These are phyloP conservation scores for Thereuonema tuberculata DNA, from an alignment of 1,140 invertebrate species.

Conservation along the genomic window DNA sequence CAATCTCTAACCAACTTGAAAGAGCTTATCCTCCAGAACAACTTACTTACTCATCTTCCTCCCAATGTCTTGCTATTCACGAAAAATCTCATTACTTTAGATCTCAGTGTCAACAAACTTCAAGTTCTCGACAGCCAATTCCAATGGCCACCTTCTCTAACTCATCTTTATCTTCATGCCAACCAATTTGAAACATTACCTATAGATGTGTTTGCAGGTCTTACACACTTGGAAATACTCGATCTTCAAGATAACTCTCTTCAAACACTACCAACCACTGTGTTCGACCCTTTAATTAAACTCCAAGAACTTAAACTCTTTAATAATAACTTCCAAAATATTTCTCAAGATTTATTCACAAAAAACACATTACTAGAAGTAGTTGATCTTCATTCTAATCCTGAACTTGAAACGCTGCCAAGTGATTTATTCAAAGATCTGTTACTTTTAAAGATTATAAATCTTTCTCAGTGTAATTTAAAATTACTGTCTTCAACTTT, in stretches of 20 bases:
- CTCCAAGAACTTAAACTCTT: constrained; percentile 7
- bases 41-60: not conserved
- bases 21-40: not conserved
- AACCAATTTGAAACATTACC: not conserved
- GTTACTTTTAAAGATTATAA: not conserved
- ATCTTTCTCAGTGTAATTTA: constrained; percentile 11
- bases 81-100: not conserved
- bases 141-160: not conserved
- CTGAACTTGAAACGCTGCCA: not conserved
- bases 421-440: constrained; percentile 2
- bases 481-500: constrained; percentile 13
- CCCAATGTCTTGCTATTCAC: not conserved
- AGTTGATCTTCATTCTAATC: constrained; percentile 7
- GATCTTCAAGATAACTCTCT: constrained; percentile 6
- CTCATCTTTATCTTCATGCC: not conserved
- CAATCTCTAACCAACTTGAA: not conserved
- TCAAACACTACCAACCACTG: not conserved
- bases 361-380: not conserved
- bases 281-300: not conserved
- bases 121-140: not conserved
- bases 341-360: not conserved
- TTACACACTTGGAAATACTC: constrained; percentile 9
- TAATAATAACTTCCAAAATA: not conserved
- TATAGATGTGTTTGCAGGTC: not conserved
- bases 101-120: not conserved